Evolutionary conservation across 2,113 vertebrate genomes (phyloP), one percentile per base, ranked within the genome.

Genomic region (Ivindomyrus marchei): DNA sequence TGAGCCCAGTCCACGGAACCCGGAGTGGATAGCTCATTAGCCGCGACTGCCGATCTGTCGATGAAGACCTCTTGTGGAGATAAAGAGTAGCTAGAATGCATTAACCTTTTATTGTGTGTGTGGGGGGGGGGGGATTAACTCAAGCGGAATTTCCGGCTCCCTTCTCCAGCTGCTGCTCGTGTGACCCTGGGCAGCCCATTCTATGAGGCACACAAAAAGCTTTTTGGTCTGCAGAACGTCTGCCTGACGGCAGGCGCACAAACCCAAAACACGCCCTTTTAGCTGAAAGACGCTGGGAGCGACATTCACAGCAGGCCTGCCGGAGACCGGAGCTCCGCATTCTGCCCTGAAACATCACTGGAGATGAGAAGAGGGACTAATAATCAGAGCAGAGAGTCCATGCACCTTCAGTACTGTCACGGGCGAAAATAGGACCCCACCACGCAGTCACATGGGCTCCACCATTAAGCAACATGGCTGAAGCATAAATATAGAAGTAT

Each of bases 61-160:
- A 89, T 89, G 89, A 89, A 89, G 89, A 89, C 80, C 89, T 89
- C 77, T 85, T 11, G 19, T 46, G 36, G 89, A 42, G 53, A 58
- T 89, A 89, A 89, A 89, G 80, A 50, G 77, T 62, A 3, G 31
- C 10, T 53, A 58, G 89, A 89, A 89, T 89, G 80, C 52, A 89
- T 89, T 89, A 89, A 89, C 89, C 89, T 89, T 89, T 85, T 77
- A 39, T 52, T 27, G 4, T 17, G 15, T 19, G 39, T 49, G 47
- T 47, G 1, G 17, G 47, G 47, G 10, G 27, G 88, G 88, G 50
- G 24, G 36, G 89, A 89, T 89, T 89, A 85, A 39, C 88, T 9
- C 74, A 13, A 31, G 80, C 3, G 21, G 80, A 89, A 85, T 53
- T 56, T 84, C 89, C 45, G 56, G 8, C 49, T 46, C 1, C 50